Conservation (phyloP, 2,888 invertebrate genomes). For the Aspidiotus destructor region DNA sequence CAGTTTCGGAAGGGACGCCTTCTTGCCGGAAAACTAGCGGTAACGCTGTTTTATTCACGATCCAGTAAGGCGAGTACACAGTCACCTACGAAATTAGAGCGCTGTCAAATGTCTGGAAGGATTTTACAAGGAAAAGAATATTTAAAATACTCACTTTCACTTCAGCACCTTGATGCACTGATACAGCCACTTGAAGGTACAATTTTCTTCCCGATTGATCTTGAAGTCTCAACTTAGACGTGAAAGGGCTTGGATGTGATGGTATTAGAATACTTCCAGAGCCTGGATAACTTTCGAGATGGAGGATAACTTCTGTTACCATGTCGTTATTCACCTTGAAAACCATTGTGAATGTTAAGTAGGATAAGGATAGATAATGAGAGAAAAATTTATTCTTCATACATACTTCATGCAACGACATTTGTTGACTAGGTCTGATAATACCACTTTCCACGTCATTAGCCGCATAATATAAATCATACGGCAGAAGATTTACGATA, state of each 20-base stretch:
- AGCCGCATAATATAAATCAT: constrained; percentile 56
- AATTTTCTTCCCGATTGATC: constrained; percentile 64
- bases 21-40: constrained; percentile 93
- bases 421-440: constrained; percentile 38
- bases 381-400: too few relatives aligned
- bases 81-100: constrained; percentile 34
- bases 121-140: background rate
- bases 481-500: constrained; percentile 78
- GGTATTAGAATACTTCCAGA: constrained; percentile 53
- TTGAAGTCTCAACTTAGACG: constrained; percentile 60
- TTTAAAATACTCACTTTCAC: constrained; percentile 46
- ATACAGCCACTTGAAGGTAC: constrained; percentile 60
- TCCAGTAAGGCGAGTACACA: constrained; percentile 44
- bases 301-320: constrained; percentile 61
- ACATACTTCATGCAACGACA: constrained; percentile 37
- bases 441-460: constrained; percentile 47
- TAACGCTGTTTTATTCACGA: constrained; percentile 89
- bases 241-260: constrained; percentile 47
- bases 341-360: background rate
- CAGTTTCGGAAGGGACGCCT: constrained; percentile 62
- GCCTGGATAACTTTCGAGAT: constrained; percentile 73
- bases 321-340: constrained; percentile 55
- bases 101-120: background rate
- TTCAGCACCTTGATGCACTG: constrained; percentile 51
- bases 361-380: background rate